These are phyloP conservation scores for Eriocheir sinensis DNA, from an alignment of 1,140 invertebrate species.

Conservation along the genomic window DNA sequence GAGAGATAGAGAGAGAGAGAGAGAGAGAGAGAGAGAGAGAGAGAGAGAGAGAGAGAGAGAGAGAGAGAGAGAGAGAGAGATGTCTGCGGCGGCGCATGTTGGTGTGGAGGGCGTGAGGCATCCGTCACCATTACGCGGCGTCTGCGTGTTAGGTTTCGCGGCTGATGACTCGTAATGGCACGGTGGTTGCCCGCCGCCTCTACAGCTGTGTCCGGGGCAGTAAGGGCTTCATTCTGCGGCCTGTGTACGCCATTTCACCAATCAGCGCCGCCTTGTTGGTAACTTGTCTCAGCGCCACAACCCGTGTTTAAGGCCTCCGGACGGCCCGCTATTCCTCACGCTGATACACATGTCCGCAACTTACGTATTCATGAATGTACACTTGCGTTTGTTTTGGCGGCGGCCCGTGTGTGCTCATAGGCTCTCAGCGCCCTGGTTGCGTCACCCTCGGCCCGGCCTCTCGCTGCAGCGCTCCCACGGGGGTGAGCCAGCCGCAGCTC, in stretches of 20 bases:
- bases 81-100: conserved; percentile 33
- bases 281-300: conserved; percentile 50
- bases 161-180: conserved; percentile 50
- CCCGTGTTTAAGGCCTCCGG: conserved; percentile 42
- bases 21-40: not conserved
- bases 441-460: not conserved
- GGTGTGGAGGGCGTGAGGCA: conserved; percentile 12
- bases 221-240: conserved; percentile 49
- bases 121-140: conserved; percentile 49
- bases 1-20: too few species aligned
- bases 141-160: conserved; percentile 49
- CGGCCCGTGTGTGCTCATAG: not conserved
- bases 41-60: not conserved
- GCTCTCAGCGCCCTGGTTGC: not conserved
- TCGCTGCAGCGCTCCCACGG: not conserved
- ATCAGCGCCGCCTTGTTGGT: conserved; percentile 37
- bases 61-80: conserved; percentile 14
- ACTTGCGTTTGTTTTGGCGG: conserved; percentile 44
- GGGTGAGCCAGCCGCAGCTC: not conserved
- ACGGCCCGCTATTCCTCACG: conserved; percentile 11
- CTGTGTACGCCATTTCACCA: conserved; percentile 49
- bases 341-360: conserved; percentile 52
- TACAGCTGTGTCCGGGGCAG: conserved; percentile 28
- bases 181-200: conserved; percentile 8
- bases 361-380: conserved; percentile 53